These are phyloP conservation scores for Scolopax mira DNA, from an alignment of 2,113 vertebrate species.

Conservation along the genomic window DNA sequence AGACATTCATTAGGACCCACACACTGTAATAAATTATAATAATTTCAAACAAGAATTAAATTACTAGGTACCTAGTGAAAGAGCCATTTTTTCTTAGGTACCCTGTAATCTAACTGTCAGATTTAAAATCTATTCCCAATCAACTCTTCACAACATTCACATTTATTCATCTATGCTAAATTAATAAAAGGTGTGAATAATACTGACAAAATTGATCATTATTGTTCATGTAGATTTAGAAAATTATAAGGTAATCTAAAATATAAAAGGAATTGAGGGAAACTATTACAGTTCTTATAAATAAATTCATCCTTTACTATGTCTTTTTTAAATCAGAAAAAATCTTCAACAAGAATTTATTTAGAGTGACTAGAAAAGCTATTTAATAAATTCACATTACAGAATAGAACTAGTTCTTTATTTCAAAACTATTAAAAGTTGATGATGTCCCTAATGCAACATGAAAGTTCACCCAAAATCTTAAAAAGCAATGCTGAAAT, in stretches of 20 bases:
- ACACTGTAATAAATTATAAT: constrained; percentile 99
- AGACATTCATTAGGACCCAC: constrained; percentile 95
- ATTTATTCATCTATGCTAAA: constrained; percentile 99
- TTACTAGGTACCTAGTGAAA: constrained; percentile 94
- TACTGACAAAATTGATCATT: constrained; percentile 91
- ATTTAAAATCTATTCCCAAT: constrained; percentile 94
- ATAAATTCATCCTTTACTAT: constrained; percentile 78
- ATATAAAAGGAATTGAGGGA: constrained; percentile 87
- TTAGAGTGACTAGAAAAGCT: constrained; percentile 71
- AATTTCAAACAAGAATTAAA: constrained; percentile 98
- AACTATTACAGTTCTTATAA: constrained; percentile 86
- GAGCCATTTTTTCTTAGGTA: constrained; percentile 88
- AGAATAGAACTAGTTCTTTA: constrained; percentile 60
- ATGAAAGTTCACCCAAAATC: constrained; percentile 21
- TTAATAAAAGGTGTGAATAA: constrained; percentile 97
- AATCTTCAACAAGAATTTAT: constrained; percentile 72
- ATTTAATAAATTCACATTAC: constrained; percentile 71
- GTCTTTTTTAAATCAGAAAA: constrained; percentile 63
- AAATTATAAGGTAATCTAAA: constrained; percentile 95
- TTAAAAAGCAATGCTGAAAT: constrained; percentile 22
- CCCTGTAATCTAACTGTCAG: constrained; percentile 99
- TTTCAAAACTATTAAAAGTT: constrained; percentile 47
- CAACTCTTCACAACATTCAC: constrained; percentile 96
- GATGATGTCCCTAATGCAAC: constrained; percentile 5
- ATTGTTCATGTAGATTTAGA: constrained; percentile 93